These are phyloP conservation scores for Ligdia adustata DNA, from an alignment of 2,888 invertebrate species.

Conservation along the genomic window DNA sequence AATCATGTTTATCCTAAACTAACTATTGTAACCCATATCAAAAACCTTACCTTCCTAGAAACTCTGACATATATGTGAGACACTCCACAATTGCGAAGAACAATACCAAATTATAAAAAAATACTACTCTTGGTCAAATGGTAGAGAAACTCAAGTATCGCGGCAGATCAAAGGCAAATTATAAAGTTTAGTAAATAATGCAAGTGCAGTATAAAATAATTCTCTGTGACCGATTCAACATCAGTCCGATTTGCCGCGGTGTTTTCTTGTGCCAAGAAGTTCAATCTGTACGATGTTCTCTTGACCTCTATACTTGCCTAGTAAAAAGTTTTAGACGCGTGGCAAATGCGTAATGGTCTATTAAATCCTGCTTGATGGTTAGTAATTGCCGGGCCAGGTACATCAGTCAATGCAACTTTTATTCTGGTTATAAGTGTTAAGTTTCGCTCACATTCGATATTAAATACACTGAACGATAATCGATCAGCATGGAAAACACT, in stretches of 20 bases:
- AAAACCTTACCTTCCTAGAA: too few relatives aligned
- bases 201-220: constrained; percentile 17
- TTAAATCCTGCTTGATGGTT: background rate
- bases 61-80: too few relatives aligned
- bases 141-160: constrained; percentile 1
- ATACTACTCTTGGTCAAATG: too few relatives aligned
- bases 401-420: background rate
- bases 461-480: too few relatives aligned
- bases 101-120: too few relatives aligned
- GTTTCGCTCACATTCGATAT: too few relatives aligned
- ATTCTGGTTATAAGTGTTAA: too few relatives aligned
- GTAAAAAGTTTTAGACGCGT: constrained; percentile 4
- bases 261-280: constrained; percentile 9
- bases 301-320: constrained; percentile 6
- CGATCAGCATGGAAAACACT: too few relatives aligned
- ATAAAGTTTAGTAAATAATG: constrained; percentile 6
- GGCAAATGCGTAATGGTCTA: constrained; percentile 14
- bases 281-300: constrained; percentile 9
- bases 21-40: too few relatives aligned
- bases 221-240: constrained; percentile 14
- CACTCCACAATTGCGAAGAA: too few relatives aligned
- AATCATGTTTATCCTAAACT: too few relatives aligned
- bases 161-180: background rate
- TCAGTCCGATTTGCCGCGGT: constrained; percentile 16
- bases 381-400: background rate